phyloP scores from a whole-genome alignment of 2,888 invertebrate species.

The Caenorhabditis sp. region DNA sequence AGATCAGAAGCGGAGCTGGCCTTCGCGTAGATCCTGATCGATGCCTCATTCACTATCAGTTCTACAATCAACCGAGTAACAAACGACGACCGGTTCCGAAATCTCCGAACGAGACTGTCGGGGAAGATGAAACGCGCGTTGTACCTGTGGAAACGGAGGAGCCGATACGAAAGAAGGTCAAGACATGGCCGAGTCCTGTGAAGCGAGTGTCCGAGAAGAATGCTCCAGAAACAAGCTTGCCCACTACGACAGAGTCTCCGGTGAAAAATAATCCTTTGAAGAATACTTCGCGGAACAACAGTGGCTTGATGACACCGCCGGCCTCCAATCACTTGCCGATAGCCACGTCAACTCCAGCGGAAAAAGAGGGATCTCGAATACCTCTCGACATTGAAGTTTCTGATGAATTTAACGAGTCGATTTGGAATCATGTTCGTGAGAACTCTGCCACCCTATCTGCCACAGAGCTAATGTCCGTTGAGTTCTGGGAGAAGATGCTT shows the following conservation, averaged over 20 bases:
- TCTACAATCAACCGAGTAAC: background rate
- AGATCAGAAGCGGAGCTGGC: conserved; percentile 15
- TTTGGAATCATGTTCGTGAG: conserved; percentile 16
- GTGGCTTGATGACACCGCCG: no score
- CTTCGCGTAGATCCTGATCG: conserved; percentile 15
- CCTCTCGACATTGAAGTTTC: conserved; percentile 9
- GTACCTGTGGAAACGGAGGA: conserved; percentile 11
- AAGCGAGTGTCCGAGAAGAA: background rate
- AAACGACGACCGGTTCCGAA: background rate
- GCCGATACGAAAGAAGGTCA: conserved; percentile 8
- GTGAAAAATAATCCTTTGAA: no score
- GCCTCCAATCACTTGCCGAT: background rate
- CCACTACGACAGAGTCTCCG: background rate
- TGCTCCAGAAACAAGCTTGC: background rate
- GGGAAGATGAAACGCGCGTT: background rate
- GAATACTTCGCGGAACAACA: no score
- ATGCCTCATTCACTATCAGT: conserved; percentile 8
- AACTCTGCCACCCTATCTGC: background rate
- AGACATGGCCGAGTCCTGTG: background rate
- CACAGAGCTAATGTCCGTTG: background rate
- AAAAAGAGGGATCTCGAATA: background rate
- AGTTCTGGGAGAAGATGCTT: conserved; percentile 25
- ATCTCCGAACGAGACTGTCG: background rate
- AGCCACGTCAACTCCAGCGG: background rate
- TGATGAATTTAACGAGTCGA: background rate